Evolutionary conservation across 2,797 vertebrate genomes (phyloP).

Genomic region (Pangasius larnaudii): DNA sequence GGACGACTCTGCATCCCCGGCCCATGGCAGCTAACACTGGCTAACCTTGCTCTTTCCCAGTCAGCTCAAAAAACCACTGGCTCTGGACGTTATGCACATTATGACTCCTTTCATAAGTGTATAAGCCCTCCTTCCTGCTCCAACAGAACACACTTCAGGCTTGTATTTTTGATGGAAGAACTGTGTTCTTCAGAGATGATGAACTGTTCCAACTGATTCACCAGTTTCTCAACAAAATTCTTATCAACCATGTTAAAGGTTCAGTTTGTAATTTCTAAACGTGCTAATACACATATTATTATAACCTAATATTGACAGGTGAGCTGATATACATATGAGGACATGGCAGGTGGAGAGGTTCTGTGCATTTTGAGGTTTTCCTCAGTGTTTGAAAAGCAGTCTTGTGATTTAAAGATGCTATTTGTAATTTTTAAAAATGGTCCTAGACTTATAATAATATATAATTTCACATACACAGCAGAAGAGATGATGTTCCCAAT

Average conservation of each 20-base stretch:
- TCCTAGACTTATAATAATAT: not conserved
- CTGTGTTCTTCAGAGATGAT: not conserved
- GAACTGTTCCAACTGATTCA: not conserved
- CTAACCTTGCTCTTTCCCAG: not conserved
- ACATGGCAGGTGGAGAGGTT: not conserved
- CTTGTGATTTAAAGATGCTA: not conserved
- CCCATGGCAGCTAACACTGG: conserved; percentile 34
- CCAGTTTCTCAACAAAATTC: not conserved
- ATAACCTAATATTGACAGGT: not conserved
- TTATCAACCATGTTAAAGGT: not conserved
- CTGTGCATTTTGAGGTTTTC: not conserved
- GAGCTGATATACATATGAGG: not conserved
- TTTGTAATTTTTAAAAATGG: not conserved
- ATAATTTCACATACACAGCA: not conserved
- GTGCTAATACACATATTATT: not conserved
- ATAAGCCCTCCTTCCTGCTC: too few relatives aligned
- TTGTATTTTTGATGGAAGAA: not conserved
- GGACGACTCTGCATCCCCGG: conserved; percentile 25
- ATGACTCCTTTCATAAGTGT: not conserved
- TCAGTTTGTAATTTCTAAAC: not conserved
- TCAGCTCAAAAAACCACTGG: not conserved
- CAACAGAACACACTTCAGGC: not conserved
- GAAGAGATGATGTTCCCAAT: not conserved
- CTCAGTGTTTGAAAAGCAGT: not conserved
- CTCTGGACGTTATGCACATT: not conserved